Evolutionary conservation across 2,797 vertebrate species (phyloP), one percentile per base, ranked within the genome.

Genomic region (Manis crassicaudata): DNA sequence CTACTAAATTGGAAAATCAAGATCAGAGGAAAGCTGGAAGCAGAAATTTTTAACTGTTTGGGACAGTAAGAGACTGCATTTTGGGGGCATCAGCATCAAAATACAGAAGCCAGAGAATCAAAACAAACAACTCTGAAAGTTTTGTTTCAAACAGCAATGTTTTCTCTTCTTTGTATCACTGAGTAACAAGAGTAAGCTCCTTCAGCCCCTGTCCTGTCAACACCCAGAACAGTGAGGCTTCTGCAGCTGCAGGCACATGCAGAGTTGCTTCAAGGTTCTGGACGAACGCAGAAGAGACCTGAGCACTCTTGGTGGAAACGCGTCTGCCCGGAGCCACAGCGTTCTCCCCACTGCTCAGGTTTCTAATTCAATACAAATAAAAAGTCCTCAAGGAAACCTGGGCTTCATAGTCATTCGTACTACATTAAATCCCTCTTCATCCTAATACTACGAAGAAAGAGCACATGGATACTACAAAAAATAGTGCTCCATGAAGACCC

Each of bases 1-100:
- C 58, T 96, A 97, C 76, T 98, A 54, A 96, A 98, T 98, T 91
- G 93, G 50, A 81, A 93, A 97, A 88, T 95, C 80, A 83, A 92
- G 93, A 88, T 86, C 60, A 96, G 85, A 93, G 88, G 54, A 90
- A 97, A 97, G 29, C 50, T 94, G 88, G 23, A 86, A 79, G 56
- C 85, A 96, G 76, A 4, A 92, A 97, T 75, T 75, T 46, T 13
- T 82, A 95, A 94, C 62, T 79, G 37, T 29, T 56, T 7, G 23
- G 32, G 40, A 70, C 96, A 96, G 76, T 16, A 67, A 76, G 62
- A 65, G 67, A 77, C 3, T 75, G 58, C 18, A 81, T 90, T 95
- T 83, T 88, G 70, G 92, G 23, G 18, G n/a, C 37, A 67, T 1
- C 90, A 56, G 32, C 56, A 87, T 62, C 76, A 87, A 94, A 95